phyloP scores from a whole-genome alignment of 2,888 invertebrate genomes.

The Zele albiditarsus region DNA sequence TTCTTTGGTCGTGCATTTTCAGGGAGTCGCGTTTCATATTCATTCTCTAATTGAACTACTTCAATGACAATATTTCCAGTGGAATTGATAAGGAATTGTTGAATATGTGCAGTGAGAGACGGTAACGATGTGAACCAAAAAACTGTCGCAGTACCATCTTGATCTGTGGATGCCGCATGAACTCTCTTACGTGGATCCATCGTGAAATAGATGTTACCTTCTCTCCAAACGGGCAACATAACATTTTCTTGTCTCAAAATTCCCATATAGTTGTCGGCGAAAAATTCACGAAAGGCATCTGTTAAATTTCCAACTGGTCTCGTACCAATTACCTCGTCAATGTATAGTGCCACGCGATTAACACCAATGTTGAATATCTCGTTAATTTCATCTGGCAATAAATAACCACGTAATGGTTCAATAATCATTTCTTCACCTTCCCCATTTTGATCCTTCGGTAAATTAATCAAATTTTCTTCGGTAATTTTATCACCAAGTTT shows the following conservation, averaged over 20 bases:
- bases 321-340: conserved; percentile 72
- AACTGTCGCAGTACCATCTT: conserved; percentile 59
- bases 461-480: conserved; percentile 72
- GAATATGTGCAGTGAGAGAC: conserved; percentile 52
- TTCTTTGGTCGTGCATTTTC: conserved; percentile 50
- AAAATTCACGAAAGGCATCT: conserved; percentile 76
- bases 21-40: conserved; percentile 57
- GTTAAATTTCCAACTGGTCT: conserved; percentile 72
- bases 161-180: conserved; percentile 54
- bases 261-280: conserved; percentile 75
- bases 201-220: conserved; percentile 60
- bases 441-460: conserved; percentile 76
- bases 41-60: conserved; percentile 57
- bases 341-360: conserved; percentile 68
- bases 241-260: conserved; percentile 73
- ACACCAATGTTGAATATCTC: conserved; percentile 73
- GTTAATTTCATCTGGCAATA: conserved; percentile 72
- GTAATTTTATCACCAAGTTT: conserved; percentile 73
- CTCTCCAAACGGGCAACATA: conserved; percentile 70
- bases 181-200: conserved; percentile 61
- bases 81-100: conserved; percentile 38
- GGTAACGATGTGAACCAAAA: conserved; percentile 62
- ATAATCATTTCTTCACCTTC: conserved; percentile 26
- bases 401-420: conserved; percentile 66
- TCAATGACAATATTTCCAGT: conserved; percentile 58